phyloP scores from a whole-genome alignment of 2,888 invertebrate genomes.

The Melipona bicolor region DNA sequence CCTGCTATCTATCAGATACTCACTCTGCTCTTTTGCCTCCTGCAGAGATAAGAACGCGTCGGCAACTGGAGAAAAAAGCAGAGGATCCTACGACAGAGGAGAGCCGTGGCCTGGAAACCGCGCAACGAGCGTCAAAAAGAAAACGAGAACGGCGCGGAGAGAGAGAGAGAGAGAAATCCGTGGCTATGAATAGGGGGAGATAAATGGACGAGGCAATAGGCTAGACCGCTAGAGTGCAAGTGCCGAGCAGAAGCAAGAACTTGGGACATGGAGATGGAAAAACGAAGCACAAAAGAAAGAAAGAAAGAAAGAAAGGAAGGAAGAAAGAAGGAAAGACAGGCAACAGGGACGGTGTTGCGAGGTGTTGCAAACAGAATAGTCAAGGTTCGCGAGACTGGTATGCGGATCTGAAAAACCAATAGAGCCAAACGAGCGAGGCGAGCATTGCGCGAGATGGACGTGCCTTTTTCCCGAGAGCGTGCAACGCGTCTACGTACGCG shows the following conservation, averaged over 20 bases:
- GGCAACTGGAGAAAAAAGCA: not conserved
- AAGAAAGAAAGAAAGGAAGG: conserved; percentile 23
- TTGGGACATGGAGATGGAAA: too few species aligned
- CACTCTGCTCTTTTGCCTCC: too few species aligned
- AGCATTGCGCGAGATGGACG: conserved; percentile 19
- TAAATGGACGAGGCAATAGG: conserved; percentile 37
- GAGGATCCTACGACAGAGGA: conserved; percentile 12
- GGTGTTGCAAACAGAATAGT: conserved; percentile 70
- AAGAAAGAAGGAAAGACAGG: conserved; percentile 51
- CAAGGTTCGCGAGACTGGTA: conserved; percentile 78
- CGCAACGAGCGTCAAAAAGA: conserved; percentile 17
- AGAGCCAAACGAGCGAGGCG: conserved; percentile 52
- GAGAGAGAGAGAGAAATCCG: conserved; percentile 2
- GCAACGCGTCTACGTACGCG: too few species aligned
- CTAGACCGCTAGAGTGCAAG: not conserved
- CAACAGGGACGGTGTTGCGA: conserved; percentile 44
- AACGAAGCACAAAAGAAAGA: not conserved
- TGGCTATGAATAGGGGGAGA: conserved; percentile 55
- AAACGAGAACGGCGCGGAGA: conserved; percentile 51
- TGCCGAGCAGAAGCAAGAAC: conserved; percentile 27
- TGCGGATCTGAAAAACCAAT: conserved; percentile 76
- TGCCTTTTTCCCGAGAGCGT: not conserved
- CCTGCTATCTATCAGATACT: too few species aligned
- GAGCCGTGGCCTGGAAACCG: conserved; percentile 32
- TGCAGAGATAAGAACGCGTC: too few species aligned